Evolutionary conservation across 2,797 vertebrate species (phyloP), one percentile per base, ranked within the genome.

Genomic region (Champsocephalus gunnari): DNA sequence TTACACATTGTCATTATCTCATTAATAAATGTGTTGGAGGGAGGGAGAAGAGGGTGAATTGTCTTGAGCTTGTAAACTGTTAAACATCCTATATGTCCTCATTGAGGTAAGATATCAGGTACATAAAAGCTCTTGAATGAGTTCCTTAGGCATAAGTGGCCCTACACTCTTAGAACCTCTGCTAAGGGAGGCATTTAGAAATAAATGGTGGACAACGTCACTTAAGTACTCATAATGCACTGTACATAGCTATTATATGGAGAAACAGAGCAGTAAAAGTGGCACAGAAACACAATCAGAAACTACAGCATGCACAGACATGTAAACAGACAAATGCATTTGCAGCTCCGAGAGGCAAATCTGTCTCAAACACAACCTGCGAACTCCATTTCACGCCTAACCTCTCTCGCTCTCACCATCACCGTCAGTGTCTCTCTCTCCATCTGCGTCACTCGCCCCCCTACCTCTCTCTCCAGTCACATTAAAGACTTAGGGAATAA

Each of bases 311-410:
- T 85, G 87, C 75, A 82, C 66, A 63, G 80, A 70, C 87, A 87
- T 75, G 90, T 87, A 92, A 90, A 91, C 84, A 90, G 61, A 91
- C 89, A 38, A 89, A 82, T 50, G 64, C 79, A 89, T 87, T 91
- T 87, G 72, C 87, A 87, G 89, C 87, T 87, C 75, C 53, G 80
- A 34, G 16, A 87, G 83, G 73, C 71, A 85, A 88, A 88, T 86
- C 77, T 66, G 70, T 80, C 82, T 85, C 78, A 80, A 81, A 83
- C 85, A 71, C 83, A 81, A 89, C 86, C 83, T 89, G 84, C 66
- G 49, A 90, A 91, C 89, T 86, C 79, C 78, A 89, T 93, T 90
- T 91, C 89, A 89, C 83, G 77, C 87, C 75, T 86, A 83, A 83
- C 80, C 80, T 84, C 84, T 85, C 83, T 56, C 71, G 21, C 83